A percentile compares a stretch with the other conserved stretches of the same genome.
Evolutionary conservation across 1,140 invertebrate species (phyloP).

Genomic region (Drosophila pectinifera): DNA sequence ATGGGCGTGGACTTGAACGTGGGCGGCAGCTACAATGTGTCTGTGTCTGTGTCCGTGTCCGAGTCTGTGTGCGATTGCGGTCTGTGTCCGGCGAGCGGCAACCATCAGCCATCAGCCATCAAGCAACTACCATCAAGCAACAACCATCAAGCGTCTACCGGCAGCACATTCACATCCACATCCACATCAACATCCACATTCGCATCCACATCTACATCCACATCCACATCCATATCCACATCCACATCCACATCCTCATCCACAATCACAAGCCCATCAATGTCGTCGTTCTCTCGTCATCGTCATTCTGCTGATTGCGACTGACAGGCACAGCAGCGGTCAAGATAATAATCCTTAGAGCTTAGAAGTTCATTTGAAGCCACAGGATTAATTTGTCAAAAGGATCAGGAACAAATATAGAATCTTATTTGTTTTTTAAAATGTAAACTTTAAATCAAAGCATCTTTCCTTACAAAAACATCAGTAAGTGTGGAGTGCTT

Average conservation of each 20-base stretch:
- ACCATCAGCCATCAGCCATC: slow-evolving; percentile 23
- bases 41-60: slow-evolving; percentile 8
- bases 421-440: too few species aligned
- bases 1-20: slow-evolving; percentile 30
- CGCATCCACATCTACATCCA: slow-evolving; percentile 46
- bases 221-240: slow-evolving; percentile 13
- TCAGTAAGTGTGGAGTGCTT: too few species aligned
- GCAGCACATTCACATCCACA: slow-evolving; percentile 18
- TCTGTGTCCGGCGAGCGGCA: slow-evolving; percentile 56
- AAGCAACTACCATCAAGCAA: slow-evolving; percentile 20
- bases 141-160: slow-evolving; percentile 27
- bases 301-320: slow-evolving; percentile 47
- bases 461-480: neutral
- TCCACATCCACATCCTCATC: slow-evolving; percentile 12
- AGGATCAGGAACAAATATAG: too few species aligned
- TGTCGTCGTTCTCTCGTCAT: slow-evolving; percentile 50
- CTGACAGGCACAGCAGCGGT: slow-evolving; percentile 28
- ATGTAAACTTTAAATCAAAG: too few species aligned
- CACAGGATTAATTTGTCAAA: neutral
- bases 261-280: slow-evolving; percentile 62
- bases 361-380: neutral
- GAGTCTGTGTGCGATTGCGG: slow-evolving; percentile 39
- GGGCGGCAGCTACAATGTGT: slow-evolving; percentile 35
- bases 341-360: slow-evolving; percentile 6
- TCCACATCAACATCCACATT: slow-evolving; percentile 12